Conservation (phyloP, 2,797 vertebrate species). For the Podarcis lilfordi region DNA sequence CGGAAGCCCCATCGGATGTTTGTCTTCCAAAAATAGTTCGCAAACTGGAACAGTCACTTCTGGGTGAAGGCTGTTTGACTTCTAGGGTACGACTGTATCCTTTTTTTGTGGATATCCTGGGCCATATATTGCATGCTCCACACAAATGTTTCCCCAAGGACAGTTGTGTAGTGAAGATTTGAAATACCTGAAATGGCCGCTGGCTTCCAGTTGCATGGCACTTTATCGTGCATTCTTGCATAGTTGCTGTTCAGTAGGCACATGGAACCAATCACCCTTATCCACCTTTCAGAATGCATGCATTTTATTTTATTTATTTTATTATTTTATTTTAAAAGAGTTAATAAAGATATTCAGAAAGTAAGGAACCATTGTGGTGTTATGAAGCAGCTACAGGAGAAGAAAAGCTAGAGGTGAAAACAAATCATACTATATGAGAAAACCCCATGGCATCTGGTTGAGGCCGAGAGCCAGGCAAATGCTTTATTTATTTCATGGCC, state of each 20-base stretch:
- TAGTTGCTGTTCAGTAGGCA: neutral
- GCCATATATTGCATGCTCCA: neutral
- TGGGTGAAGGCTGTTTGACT: too few relatives aligned
- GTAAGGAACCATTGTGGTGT: neutral
- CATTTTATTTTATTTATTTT: neutral
- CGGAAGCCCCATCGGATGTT: too few relatives aligned
- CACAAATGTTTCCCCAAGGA: conserved; percentile 3
- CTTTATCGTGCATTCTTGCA: neutral
- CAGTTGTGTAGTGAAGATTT: neutral
- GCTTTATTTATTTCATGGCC: neutral
- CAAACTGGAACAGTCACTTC: too few relatives aligned
- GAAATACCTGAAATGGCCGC: neutral
- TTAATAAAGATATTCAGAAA: neutral
- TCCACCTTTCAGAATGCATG: neutral
- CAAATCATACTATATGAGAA: neutral
- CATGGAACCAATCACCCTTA: neutral
- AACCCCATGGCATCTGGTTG: neutral
- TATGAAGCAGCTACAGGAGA: neutral
- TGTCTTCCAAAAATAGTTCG: too few relatives aligned
- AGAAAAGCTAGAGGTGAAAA: neutral
- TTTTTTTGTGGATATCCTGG: neutral
- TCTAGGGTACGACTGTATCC: neutral
- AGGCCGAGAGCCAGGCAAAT: neutral
- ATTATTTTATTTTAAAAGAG: neutral
- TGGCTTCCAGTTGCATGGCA: conserved; percentile 1